Evolutionary conservation across 2,797 vertebrate species (phyloP).

Genomic region (Rhabdophis nuchalis): DNA sequence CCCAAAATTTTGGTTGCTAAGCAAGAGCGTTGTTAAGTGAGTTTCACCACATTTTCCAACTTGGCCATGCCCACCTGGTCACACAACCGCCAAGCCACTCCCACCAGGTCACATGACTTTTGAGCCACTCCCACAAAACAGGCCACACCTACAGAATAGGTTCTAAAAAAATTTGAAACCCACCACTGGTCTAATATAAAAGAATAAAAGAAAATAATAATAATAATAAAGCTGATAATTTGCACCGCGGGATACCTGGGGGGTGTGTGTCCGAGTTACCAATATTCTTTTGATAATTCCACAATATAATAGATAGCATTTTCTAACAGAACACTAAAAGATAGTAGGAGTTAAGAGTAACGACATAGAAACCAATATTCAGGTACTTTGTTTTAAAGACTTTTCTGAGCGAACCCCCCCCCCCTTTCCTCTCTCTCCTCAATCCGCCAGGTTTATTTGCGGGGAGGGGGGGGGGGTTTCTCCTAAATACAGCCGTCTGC

Average conservation of each 20-base stretch:
- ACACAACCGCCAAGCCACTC: too few relatives aligned
- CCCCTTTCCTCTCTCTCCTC: neutral
- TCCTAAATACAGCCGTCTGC: neutral
- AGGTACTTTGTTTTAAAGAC: neutral
- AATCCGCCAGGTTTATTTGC: neutral
- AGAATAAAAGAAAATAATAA: neutral
- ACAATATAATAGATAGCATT: neutral
- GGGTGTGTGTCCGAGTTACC: accelerated
- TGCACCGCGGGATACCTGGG: too few relatives aligned
- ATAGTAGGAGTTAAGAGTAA: neutral
- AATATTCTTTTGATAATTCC: neutral
- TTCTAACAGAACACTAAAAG: neutral
- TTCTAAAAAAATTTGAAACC: too few relatives aligned
- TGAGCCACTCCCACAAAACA: too few relatives aligned
- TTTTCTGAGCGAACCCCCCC: neutral
- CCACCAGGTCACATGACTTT: too few relatives aligned
- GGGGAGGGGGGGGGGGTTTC: neutral
- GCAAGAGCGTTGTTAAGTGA: too few relatives aligned
- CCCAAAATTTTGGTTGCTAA: too few relatives aligned
- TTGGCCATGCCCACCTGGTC: too few relatives aligned
- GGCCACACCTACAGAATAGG: too few relatives aligned
- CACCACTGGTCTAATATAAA: neutral
- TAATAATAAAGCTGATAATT: neutral
- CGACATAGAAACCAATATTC: neutral
- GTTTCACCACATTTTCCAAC: too few relatives aligned